These are phyloP conservation scores for Burhinus bistriatus DNA, from an alignment of 2,113 vertebrate species.

Conservation along the genomic window DNA sequence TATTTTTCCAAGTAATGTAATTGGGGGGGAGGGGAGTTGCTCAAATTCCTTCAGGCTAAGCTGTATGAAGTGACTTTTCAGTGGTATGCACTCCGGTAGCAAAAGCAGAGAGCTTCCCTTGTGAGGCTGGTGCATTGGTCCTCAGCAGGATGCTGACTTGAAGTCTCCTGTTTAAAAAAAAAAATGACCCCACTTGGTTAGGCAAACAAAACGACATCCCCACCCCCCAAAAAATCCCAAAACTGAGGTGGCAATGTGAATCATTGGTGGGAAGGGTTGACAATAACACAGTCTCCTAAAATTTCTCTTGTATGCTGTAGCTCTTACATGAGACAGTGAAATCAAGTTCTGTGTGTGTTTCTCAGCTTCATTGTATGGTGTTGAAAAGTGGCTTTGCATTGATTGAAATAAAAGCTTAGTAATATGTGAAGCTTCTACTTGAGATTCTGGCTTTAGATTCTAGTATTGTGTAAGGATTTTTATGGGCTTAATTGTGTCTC, in stretches of 20 bases:
- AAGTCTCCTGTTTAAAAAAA: not conserved
- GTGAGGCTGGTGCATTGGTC: not conserved
- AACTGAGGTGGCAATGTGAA: not conserved
- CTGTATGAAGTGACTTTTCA: not conserved
- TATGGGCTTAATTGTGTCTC: not conserved
- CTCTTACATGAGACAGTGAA: not conserved
- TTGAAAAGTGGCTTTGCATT: not conserved
- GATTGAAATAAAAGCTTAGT: not conserved
- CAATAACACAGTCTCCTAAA: rapidly evolving
- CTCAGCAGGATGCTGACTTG: not conserved
- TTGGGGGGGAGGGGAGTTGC: not conserved
- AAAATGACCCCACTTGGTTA: not conserved
- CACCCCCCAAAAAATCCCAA: too few species aligned
- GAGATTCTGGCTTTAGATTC: not conserved
- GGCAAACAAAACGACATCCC: not conserved
- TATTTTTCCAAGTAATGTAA: not conserved
- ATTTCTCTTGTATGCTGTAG: rapidly evolving
- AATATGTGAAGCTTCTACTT: not conserved
- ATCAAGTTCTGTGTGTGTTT: not conserved
- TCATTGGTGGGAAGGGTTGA: not conserved
- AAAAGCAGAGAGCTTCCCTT: not conserved
- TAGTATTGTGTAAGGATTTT: not conserved
- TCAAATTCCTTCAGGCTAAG: not conserved
- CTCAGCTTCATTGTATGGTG: not conserved
- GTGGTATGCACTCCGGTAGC: not conserved